Base-by-base conservation (phyloP, 2,888 invertebrate genomes). In the Gasteruption jaculator region DNA sequence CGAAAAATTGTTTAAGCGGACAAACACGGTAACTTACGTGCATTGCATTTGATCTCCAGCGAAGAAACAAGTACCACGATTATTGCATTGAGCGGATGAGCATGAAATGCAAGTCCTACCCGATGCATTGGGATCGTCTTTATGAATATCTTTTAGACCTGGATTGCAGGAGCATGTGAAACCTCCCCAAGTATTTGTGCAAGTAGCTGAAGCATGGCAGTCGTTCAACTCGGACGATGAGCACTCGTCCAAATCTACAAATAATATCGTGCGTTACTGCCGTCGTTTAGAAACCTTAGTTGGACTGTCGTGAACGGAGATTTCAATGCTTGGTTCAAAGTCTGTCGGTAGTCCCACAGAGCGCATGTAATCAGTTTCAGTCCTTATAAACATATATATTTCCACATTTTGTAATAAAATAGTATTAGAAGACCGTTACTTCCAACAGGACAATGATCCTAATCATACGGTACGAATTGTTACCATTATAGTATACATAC, bases 111-210 rank as follows among this genome's bases (percentile, higher is more conserved):
- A 92, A 14, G 79, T 77, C 14, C 91, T 76, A 0, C 92, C 92
- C 0, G 83, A 77, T 32, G 81, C 73, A 35, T 79, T 75, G 5
- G 77, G 76, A 56, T 84, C 84, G 31, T 81, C 80, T 2, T 78
- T 73, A 73, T 82, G 82, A 1, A 84, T 81, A 73, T 92, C 92
- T 21, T 86, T 78, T 2, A 84, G 82, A 0, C 89, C 86, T 5
- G 80, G 75, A 0, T 80, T 80, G 54, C 92, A 93, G 36, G 74
- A 74, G 55, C 89, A 89, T 68, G 77, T 81, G 63, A 87, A 90
- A 11, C 85, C 85, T 5, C 93, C 93, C 78, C 90, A 91, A 3
- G 80, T 80, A 63, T 93, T 93, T 27, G 80, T 78, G 60, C 93
- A 93, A 0, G 71, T 74, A 0, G 91, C 91, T 12, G 84, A 74